Conservation (phyloP, 92 coral and sea anemone species). For the Epizoanthus rinbou region DNA sequence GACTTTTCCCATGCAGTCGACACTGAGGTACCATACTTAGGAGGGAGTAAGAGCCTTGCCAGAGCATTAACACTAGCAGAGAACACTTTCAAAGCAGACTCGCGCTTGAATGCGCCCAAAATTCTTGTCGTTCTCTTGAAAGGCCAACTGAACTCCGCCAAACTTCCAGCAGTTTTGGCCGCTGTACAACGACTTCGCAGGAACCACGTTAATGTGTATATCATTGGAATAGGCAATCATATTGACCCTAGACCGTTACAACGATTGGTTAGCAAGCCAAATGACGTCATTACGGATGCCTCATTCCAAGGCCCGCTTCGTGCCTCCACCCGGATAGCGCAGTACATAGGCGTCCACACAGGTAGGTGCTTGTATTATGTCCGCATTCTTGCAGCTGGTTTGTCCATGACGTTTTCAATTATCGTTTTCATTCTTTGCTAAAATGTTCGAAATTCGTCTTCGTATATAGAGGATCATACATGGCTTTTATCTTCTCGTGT, state of each 20-base stretch:
- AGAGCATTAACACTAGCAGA: slow-evolving; percentile 72
- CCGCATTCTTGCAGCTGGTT: too few relatives aligned
- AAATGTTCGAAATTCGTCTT: too few relatives aligned
- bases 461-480: too few relatives aligned
- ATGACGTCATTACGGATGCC: slow-evolving; percentile 58
- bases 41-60: slow-evolving; percentile 64
- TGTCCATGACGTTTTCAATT: too few relatives aligned
- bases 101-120: not conserved
- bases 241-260: slow-evolving; percentile 40
- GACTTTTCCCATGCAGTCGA: slow-evolving; percentile 67
- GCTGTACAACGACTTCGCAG: slow-evolving; percentile 69
- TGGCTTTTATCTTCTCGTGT: too few relatives aligned
- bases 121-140: slow-evolving; percentile 3
- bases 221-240: slow-evolving; percentile 66
- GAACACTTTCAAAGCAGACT: slow-evolving; percentile 65
- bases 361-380: slow-evolving; percentile 36
- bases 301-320: slow-evolving; percentile 56
- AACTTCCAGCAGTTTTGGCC: not conserved
- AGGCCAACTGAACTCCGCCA: not conserved
- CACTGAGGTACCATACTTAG: slow-evolving; percentile 57
- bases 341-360: slow-evolving; percentile 70
- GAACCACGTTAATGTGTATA: slow-evolving; percentile 65
- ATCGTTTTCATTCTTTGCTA: too few relatives aligned
- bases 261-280: slow-evolving; percentile 47
- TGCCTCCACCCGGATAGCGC: slow-evolving; percentile 65